phyloP scores from a whole-genome alignment of 2,113 vertebrate species.

The Bufo bufo region DNA sequence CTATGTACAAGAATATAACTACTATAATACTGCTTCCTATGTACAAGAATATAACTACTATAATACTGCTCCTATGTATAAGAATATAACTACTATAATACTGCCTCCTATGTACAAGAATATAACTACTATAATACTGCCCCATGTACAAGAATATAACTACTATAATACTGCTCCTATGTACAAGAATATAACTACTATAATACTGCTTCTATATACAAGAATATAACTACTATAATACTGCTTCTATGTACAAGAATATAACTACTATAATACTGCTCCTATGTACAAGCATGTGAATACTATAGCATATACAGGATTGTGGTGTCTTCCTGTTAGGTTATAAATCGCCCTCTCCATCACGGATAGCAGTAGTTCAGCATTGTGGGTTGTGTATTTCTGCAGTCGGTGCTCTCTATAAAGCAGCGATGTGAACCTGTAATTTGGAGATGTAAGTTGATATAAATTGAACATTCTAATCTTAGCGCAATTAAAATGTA shows the following conservation, averaged over 20 bases:
- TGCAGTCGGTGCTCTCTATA: neutral
- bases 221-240: neutral
- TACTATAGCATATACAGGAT: neutral
- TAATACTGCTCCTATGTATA: neutral
- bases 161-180: neutral
- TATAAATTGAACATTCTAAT: slow-evolving; percentile 24
- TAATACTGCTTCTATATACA: neutral
- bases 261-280: slow-evolving; percentile 2
- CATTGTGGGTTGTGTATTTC: too few species aligned
- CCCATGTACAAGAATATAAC: neutral
- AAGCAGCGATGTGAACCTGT: neutral
- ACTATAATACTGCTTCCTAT: neutral
- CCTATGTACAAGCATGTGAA: neutral
- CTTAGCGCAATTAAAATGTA: neutral
- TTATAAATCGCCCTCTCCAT: neutral
- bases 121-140: slow-evolving; percentile 6
- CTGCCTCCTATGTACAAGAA: neutral
- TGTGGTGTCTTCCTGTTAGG: neutral
- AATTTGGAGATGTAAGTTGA: slow-evolving; percentile 14
- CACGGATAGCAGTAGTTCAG: neutral
- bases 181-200: slow-evolving; percentile 3
- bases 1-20: neutral
- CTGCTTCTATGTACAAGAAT: neutral
- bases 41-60: slow-evolving; percentile 1
- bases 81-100: slow-evolving; percentile 7